Base-by-base conservation (phyloP, 2,113 vertebrate species). In the Osmerus mordax region DNA sequence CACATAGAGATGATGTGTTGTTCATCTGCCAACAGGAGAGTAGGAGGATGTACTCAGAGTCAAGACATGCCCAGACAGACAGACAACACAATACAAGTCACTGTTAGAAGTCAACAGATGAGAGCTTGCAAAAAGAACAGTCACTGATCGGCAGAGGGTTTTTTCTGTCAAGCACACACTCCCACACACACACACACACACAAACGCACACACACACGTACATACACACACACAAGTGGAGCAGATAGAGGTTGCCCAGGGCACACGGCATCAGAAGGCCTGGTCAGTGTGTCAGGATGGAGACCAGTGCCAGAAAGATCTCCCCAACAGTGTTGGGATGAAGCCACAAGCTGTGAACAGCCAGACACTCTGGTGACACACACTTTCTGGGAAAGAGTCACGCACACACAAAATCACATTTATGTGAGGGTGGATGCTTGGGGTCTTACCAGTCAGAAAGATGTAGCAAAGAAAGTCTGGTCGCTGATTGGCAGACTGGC, bases 321-420 rank as follows among this genome's bases (percentile, higher is more conserved):
- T 78, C 52, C 72, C 80, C 77, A 71, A 61, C 77, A 72, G 78
- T 74, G 67, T 70, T 68, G 63, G 25, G 73, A 87, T 59, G 67
- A 71, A 78, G 73, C 76, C 72, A 51, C 83, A 87, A 75, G 83
- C 80, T 89, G 82, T 81, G 81, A 84, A 87, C 52, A 15, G 36
- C 6, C 36, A 86, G 82, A 84, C 83, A 84, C 81, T 25, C 73
- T 73, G 75, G n/a, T 69, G 77, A 86, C 80, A 83, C 54, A n/a
- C 65, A 71, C 78, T 84, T 74, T 82, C 77, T 86, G 79, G 78
- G 52, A 76, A 63, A 54, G 72, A 58, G 70, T 56, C 74, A 65
- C 62, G 29, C 23, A 65, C 52, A 77, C 4, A 25, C 63, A 69
- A 60, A 68, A 8, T 25, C 32, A 67, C 70, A 81, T n/a, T 23